Base-by-base conservation (phyloP, 1,140 invertebrate species). In the Lucilia cuprina region DNA sequence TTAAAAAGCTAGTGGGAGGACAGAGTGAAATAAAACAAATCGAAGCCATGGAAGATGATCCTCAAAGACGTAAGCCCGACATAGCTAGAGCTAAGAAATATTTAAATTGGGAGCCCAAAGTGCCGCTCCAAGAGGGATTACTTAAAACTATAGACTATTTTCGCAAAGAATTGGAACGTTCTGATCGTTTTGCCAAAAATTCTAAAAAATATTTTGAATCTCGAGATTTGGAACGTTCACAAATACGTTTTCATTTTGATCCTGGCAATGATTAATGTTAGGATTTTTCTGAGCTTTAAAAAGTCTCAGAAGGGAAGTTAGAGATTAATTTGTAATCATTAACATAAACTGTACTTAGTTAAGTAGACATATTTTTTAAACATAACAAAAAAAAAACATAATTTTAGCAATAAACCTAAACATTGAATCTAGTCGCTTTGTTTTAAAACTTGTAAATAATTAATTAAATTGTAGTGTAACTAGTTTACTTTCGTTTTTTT, bases 101-200 rank as follows among this genome's bases (percentile, higher is more conserved):
- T 87, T 92, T 99, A 0, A 94, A 96, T 84, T 99, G 99, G 99
- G 94, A 96, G 88, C 99, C 99, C n/a, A 97, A 97, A 92, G 93
- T 98, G 19, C 93, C 95, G 5, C 92, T 99, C 84, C 93, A 95
- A 89, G 94, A 94, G 82, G 98, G 98, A 17, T 92, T 99, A 4
- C 94, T 96, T 86, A 95, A 95, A 91, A 99, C 98, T 19, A 96
- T 99, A 83, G 94, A 96, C 82, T 99, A 99, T 91, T 99, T 99
- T 90, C 94, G 94, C 85, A 95, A 96, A 88, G 98, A 99, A 92
- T 90, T 98, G 84, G 94, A 95, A 85, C 93, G 95, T 82, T 90
- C 89, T 74, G 89, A 90, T 86, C 89, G 88, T 34, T 90, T 88
- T 84, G 88, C 90, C 80, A 88, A 89, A 82, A 90, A 85, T 80